A percentile compares a stretch with the other conserved stretches of the same genome.
phyloP scores from a whole-genome alignment of 2,113 vertebrate species.

The Lathamus discolor region DNA sequence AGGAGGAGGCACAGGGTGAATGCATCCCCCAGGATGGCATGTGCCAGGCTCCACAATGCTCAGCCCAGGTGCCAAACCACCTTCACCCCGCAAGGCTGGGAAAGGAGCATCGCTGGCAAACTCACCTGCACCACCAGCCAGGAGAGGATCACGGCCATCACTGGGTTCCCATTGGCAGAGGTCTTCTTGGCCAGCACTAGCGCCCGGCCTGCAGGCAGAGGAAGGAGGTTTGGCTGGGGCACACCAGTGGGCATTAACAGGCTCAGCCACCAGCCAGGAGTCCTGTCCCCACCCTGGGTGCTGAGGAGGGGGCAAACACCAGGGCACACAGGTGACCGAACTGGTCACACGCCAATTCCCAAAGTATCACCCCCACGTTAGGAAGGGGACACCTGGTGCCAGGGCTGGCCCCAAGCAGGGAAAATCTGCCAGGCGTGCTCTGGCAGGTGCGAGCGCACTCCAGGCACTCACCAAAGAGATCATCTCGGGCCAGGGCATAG shows the following conservation, averaged over 20 bases:
- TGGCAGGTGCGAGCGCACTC: fast-evolving
- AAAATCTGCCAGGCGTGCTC: not conserved
- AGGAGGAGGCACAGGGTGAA: not conserved
- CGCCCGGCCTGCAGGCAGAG: slow-evolving; percentile 71
- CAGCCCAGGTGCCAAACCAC: not conserved
- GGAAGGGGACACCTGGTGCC: not conserved
- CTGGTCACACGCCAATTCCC: not conserved
- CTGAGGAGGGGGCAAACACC: not conserved
- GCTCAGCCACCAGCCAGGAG: not conserved
- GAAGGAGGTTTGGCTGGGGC: not conserved
- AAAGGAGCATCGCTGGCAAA: fast-evolving
- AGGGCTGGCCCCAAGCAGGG: not conserved
- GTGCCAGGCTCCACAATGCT: fast-evolving
- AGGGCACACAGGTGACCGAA: not conserved
- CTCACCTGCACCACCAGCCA: slow-evolving; percentile 90
- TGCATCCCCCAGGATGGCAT: fast-evolving
- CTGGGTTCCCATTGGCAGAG: slow-evolving; percentile 84
- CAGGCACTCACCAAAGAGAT: slow-evolving; percentile 83
- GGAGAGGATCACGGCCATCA: slow-evolving; percentile 86
- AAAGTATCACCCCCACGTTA: not conserved
- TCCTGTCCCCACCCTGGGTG: not conserved
- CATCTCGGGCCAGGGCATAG: slow-evolving; percentile 85
- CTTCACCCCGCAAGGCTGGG: fast-evolving
- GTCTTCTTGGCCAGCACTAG: slow-evolving; percentile 83
- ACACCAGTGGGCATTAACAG: not conserved